These are phyloP conservation scores for Dromaius novaehollandiae DNA, from an alignment of 2,113 vertebrate species.

Conservation along the genomic window DNA sequence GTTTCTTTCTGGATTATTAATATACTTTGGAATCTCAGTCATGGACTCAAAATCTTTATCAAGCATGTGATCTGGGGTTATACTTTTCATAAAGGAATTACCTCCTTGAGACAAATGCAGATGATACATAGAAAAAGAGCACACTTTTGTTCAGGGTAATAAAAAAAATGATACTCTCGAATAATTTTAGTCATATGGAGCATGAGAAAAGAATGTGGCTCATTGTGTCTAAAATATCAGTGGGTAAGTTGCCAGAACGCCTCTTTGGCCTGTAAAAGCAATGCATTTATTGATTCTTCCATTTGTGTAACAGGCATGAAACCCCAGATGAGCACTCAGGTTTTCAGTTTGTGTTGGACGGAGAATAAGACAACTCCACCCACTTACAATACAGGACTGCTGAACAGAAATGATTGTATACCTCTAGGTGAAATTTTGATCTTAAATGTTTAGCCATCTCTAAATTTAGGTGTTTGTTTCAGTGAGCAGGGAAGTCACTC, in stretches of 20 bases:
- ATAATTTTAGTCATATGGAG: not conserved
- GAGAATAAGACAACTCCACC: not conserved
- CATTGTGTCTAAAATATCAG: not conserved
- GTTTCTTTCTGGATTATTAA: constrained; percentile 10
- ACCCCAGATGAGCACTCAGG: not conserved
- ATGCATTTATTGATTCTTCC: not conserved
- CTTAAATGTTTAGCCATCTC: not conserved
- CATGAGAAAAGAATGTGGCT: not conserved
- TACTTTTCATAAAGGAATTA: not conserved
- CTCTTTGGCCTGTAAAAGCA: not conserved
- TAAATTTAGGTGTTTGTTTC: not conserved
- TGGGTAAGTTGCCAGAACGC: not conserved
- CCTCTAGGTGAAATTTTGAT: not conserved
- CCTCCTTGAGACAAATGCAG: not conserved
- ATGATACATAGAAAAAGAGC: not conserved
- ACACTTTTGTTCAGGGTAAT: constrained; percentile 4
- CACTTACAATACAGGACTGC: not conserved
- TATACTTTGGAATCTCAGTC: not conserved
- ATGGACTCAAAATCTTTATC: not conserved
- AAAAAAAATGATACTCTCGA: not conserved
- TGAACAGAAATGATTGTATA: not conserved
- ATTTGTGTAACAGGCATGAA: not conserved
- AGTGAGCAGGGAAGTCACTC: not conserved
- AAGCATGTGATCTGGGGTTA: not conserved
- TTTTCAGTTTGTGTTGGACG: not conserved